A percentile compares a stretch with the other conserved stretches of the same genome.
Conservation (phyloP, 2,888 invertebrate species). For the Polyploca ridens region DNA sequence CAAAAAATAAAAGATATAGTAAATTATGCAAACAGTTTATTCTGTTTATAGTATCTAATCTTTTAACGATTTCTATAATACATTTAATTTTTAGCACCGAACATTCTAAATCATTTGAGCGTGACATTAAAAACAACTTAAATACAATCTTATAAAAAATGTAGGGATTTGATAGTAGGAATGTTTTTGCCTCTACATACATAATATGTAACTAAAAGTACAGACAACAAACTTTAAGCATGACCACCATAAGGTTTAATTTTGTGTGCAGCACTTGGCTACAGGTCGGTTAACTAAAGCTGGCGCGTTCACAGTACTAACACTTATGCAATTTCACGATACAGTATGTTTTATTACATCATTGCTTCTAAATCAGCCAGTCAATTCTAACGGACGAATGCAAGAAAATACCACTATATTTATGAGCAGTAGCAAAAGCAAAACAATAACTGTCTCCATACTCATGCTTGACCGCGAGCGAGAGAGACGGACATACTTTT, state of each 20-base stretch:
- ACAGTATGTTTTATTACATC: no score
- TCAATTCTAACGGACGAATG: no score
- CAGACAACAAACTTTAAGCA: not conserved
- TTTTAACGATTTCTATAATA: constrained; percentile 37
- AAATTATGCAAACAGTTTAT: constrained; percentile 26
- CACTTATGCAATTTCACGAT: no score
- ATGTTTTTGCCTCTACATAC: constrained; percentile 2
- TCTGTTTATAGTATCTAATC: constrained; percentile 1
- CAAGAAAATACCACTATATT: no score
- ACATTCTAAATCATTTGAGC: constrained; percentile 51
- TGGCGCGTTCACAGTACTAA: no score
- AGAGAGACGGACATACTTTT: no score
- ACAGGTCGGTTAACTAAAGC: no score
- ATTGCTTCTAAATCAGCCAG: no score
- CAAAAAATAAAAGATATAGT: constrained; percentile 20
- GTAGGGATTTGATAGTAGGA: constrained; percentile 23
- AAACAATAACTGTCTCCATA: no score
- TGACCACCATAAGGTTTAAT: not conserved
- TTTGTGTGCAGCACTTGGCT: no score
- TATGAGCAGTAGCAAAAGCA: no score
- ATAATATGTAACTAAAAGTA: not conserved
- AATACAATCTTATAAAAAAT: constrained; percentile 25
- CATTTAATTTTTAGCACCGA: constrained; percentile 52
- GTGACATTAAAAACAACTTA: constrained; percentile 35
- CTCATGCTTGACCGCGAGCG: no score